A percentile compares a stretch with the other conserved stretches of the same genome.
Evolutionary conservation across 2,888 invertebrate species (phyloP).

Genomic region (Octodonta nipae): DNA sequence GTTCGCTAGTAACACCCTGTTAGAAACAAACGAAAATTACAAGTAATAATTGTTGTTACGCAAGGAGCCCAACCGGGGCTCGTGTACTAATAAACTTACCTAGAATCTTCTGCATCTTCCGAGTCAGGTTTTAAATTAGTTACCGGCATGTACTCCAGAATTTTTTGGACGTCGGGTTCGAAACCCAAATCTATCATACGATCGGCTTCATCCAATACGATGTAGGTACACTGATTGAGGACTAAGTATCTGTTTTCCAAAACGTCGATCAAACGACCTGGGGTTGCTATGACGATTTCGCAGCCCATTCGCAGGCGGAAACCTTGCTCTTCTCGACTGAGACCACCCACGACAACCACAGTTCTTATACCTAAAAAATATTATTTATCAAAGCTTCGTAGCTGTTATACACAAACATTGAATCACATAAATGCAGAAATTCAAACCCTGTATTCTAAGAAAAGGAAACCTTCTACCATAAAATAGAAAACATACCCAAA

Average conservation of each 20-base stretch:
- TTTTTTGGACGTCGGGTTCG: conserved; percentile 94
- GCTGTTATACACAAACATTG: too few relatives aligned
- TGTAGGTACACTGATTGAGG: conserved; percentile 93
- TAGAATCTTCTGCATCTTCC: conserved; percentile 87
- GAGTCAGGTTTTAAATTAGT: conserved; percentile 95
- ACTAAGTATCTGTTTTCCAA: conserved; percentile 90
- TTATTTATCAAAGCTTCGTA: too few relatives aligned
- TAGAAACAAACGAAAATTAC: conserved; percentile 3
- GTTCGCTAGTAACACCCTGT: conserved; percentile 64
- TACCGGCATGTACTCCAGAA: conserved; percentile 94
- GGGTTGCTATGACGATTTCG: conserved; percentile 98
- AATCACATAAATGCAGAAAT: too few relatives aligned
- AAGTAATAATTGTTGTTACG: too few relatives aligned
- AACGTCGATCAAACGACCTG: conserved; percentile 97
- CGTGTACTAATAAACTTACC: too few relatives aligned
- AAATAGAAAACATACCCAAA: too few relatives aligned
- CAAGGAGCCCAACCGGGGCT: too few relatives aligned
- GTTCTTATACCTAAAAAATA: conserved; percentile 58
- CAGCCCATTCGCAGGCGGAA: conserved; percentile 91
- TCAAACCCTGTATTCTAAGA: too few relatives aligned
- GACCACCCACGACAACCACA: conserved; percentile 93
- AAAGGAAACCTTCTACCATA: too few relatives aligned
- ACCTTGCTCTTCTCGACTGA: conserved; percentile 96
- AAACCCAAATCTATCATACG: conserved; percentile 99
- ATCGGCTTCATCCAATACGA: conserved; percentile 92